phyloP scores from a whole-genome alignment of 2,113 vertebrate genomes.

The Leptobrachium ailaonicum region DNA sequence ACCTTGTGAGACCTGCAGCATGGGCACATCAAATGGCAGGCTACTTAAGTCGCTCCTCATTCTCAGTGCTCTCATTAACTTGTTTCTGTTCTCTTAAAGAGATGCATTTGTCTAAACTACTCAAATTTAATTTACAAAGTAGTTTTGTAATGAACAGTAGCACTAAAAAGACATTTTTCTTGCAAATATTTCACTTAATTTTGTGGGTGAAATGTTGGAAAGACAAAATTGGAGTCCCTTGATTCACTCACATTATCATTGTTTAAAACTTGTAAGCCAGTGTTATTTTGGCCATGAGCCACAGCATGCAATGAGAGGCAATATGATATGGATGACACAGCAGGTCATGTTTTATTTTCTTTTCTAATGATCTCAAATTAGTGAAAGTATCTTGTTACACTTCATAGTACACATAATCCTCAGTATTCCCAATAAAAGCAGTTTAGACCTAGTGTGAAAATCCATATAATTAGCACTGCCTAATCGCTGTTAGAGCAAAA shows the following conservation, averaged over 20 bases:
- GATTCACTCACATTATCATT: slow-evolving; percentile 23
- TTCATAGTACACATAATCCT: slow-evolving; percentile 13
- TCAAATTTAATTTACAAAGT: no score
- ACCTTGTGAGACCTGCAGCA: no score
- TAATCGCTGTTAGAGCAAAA: slow-evolving; percentile 2
- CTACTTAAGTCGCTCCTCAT: no score
- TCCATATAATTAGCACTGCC: slow-evolving; percentile 19
- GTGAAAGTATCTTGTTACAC: slow-evolving; percentile 37
- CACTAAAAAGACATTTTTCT: no score
- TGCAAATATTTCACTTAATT: no score
- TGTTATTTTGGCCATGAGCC: slow-evolving; percentile 22
- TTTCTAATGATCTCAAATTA: slow-evolving; percentile 41
- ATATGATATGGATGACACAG: slow-evolving; percentile 36
- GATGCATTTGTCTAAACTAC: no score
- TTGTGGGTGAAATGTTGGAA: no score
- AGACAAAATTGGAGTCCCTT: no score
- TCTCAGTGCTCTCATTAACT: no score
- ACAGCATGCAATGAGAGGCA: slow-evolving; percentile 28
- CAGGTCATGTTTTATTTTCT: slow-evolving; percentile 32
- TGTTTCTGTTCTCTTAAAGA: no score
- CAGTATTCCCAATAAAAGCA: slow-evolving; percentile 22
- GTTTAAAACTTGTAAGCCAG: slow-evolving; percentile 18
- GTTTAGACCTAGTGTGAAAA: slow-evolving; percentile 28
- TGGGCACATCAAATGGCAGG: no score
- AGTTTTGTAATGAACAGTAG: no score